Conservation (phyloP, 2,797 vertebrate species). For the Chiroxiphia lanceolata region DNA sequence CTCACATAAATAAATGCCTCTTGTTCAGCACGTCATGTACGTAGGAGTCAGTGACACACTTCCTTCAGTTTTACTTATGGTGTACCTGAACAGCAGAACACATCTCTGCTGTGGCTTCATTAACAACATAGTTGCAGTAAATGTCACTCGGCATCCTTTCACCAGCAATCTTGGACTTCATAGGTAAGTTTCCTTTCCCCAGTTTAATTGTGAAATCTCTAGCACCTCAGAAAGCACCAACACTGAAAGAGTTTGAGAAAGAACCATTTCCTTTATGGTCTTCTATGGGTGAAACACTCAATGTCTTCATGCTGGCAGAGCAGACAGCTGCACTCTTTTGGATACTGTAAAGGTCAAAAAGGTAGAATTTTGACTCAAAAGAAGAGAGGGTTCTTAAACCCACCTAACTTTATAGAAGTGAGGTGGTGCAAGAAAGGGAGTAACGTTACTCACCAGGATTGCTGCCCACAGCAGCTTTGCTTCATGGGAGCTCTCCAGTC, state of each 20-base stretch:
- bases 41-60: background rate
- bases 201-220: background rate
- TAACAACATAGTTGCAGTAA: background rate
- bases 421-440: background rate
- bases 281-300: background rate
- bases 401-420: background rate
- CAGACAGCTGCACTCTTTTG: background rate
- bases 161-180: background rate
- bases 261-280: background rate
- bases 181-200: background rate
- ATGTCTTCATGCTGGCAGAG: background rate
- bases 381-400: background rate
- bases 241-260: background rate
- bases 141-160: background rate
- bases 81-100: background rate
- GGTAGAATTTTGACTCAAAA: background rate
- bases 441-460: background rate
- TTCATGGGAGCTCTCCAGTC: background rate
- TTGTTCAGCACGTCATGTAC: background rate
- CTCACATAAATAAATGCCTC: conserved; percentile 56
- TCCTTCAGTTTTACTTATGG: background rate
- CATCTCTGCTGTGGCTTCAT: background rate
- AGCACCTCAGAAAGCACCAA: background rate
- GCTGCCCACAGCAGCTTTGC: background rate
- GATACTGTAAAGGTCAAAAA: background rate